Evolutionary conservation across 2,113 vertebrate species (phyloP).

Genomic region (Poecilia latipinna): DNA sequence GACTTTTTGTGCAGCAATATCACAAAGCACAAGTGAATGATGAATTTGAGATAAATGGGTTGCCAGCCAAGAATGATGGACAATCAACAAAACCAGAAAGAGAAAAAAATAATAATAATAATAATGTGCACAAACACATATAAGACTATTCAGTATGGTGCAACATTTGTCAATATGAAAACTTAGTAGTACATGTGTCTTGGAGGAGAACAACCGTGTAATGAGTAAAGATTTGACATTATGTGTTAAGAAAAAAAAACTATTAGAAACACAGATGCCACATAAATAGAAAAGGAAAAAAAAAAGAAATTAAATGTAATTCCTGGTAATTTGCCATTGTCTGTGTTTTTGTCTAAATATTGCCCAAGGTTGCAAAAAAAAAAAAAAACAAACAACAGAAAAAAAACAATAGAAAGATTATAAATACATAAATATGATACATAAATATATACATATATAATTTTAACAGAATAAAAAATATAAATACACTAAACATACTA

Average conservation of each 20-base stretch:
- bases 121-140: slow-evolving; percentile 27
- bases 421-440: slow-evolving; percentile 51
- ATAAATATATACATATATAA: slow-evolving; percentile 53
- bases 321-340: slow-evolving; percentile 81
- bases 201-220: slow-evolving; percentile 18
- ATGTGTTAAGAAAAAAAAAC: slow-evolving; percentile 26
- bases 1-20: slow-evolving; percentile 54
- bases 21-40: slow-evolving; percentile 68
- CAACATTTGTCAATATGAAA: slow-evolving; percentile 46
- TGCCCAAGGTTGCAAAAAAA: slow-evolving; percentile 25
- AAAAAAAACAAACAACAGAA: background rate
- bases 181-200: slow-evolving; percentile 14
- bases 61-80: slow-evolving; percentile 65
- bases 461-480: slow-evolving; percentile 47
- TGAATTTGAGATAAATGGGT: slow-evolving; percentile 68
- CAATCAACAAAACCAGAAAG: slow-evolving; percentile 43
- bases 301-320: slow-evolving; percentile 47
- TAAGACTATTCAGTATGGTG: slow-evolving; percentile 47
- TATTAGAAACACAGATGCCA: slow-evolving; percentile 23
- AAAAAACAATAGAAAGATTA: slow-evolving; percentile 25
- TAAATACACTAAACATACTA: slow-evolving; percentile 25
- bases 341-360: slow-evolving; percentile 64
- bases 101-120: slow-evolving; percentile 8
- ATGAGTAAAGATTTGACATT: slow-evolving; percentile 4
- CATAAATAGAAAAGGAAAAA: slow-evolving; percentile 22